Conservation (phyloP, 2,888 invertebrate species). For the Eucriotettix oculatus region DNA sequence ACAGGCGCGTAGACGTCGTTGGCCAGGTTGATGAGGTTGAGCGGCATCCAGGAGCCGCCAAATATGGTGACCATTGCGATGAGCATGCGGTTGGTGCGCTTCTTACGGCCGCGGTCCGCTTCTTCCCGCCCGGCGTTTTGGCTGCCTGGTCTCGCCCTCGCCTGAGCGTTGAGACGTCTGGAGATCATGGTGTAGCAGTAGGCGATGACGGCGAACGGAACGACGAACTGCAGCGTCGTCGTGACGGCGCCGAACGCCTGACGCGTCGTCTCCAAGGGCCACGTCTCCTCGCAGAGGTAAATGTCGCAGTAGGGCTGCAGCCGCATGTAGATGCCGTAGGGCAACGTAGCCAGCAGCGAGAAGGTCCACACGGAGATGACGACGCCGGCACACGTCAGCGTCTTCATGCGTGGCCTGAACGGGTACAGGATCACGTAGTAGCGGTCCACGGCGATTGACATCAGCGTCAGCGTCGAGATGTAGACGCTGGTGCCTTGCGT, state of each 20-base stretch:
- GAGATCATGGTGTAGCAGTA: conserved; percentile 90
- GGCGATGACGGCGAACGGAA: conserved; percentile 87
- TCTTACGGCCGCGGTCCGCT: conserved; percentile 74
- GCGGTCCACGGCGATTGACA: conserved; percentile 92
- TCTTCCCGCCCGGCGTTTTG: conserved; percentile 78
- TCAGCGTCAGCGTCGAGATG: conserved; percentile 90
- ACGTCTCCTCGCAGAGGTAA: conserved; percentile 70
- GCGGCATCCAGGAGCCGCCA: conserved; percentile 83
- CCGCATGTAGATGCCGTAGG: conserved; percentile 71
- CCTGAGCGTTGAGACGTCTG: conserved; percentile 66
- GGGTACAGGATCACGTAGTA: conserved; percentile 96
- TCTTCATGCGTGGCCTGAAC: conserved; percentile 80
- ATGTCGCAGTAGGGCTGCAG: conserved; percentile 12
- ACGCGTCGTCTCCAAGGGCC: conserved; percentile 72
- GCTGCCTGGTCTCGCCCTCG: conserved; percentile 67
- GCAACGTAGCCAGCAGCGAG: conserved; percentile 70
- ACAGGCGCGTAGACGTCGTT: conserved; percentile 63
- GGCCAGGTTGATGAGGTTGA: conserved; percentile 78
- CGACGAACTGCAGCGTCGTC: conserved; percentile 76
- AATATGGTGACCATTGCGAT: conserved; percentile 96
- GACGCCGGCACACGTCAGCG: conserved; percentile 66
- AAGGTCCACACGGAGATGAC: conserved; percentile 84
- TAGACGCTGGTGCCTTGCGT: conserved; percentile 93
- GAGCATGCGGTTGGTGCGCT: conserved; percentile 89
- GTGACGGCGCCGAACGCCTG: conserved; percentile 71